These are phyloP conservation scores for Drosophila neonasuta DNA, from an alignment of 2,888 invertebrate genomes.

Conservation along the genomic window DNA sequence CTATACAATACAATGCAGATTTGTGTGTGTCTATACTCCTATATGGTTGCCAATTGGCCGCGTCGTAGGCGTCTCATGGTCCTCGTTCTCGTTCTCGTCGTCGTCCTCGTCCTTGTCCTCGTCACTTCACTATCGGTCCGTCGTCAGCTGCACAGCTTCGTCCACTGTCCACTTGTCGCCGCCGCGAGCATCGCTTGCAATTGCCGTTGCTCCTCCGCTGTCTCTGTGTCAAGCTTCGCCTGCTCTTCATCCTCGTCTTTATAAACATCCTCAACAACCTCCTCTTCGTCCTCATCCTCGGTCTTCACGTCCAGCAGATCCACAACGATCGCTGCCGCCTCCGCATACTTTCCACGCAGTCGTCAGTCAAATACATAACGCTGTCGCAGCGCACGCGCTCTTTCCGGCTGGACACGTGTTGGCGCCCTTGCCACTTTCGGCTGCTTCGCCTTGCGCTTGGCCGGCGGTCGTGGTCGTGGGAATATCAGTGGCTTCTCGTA, in stretches of 20 bases:
- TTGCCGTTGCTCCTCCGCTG: conserved; percentile 21
- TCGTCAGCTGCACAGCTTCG: conserved; percentile 38
- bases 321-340: too few species aligned
- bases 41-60: conserved; percentile 15
- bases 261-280: not conserved
- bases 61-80: conserved; percentile 3
- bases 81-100: conserved; percentile 1
- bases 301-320: not conserved
- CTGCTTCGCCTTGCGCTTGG: conserved; percentile 9
- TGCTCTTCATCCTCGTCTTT: not conserved
- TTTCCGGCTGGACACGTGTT: conserved; percentile 67
- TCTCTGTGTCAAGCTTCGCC: not conserved
- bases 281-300: not conserved
- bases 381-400: conserved; percentile 73
- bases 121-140: conserved; percentile 9
- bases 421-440: conserved; percentile 47
- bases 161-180: conserved; percentile 1
- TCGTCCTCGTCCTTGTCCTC: not conserved
- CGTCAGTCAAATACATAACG: conserved; percentile 79
- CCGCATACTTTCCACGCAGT: not conserved
- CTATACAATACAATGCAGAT: conserved; percentile 29
- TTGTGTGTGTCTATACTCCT: conserved; percentile 8
- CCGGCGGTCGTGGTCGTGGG: conserved; percentile 51
- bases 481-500: conserved; percentile 47
- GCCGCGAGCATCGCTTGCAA: conserved; percentile 45